Evolutionary conservation across 2,113 vertebrate genomes (phyloP).

Genomic region (Burhinus bistriatus): DNA sequence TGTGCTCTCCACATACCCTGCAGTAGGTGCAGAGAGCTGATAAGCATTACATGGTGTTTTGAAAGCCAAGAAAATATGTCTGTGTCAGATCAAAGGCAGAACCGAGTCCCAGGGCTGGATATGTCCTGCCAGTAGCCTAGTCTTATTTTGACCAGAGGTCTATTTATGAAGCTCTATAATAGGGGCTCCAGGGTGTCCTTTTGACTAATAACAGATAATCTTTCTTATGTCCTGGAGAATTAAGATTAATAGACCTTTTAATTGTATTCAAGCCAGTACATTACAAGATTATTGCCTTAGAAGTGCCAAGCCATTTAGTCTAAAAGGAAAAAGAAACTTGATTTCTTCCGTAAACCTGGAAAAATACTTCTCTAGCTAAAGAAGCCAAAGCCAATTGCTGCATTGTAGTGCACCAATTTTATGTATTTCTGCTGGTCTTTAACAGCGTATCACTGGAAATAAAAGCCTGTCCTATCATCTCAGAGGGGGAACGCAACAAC

Average conservation of each 20-base stretch:
- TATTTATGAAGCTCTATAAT: neutral
- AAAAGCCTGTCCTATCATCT: neutral
- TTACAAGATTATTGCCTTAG: neutral
- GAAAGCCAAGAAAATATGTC: neutral
- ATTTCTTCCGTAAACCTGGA: neutral
- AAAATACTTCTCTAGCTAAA: neutral
- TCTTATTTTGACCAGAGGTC: neutral
- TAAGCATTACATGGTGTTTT: neutral
- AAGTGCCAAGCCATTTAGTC: neutral
- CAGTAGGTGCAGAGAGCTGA: neutral
- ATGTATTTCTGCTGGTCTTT: neutral
- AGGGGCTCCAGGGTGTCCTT: neutral
- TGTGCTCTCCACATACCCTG: rapidly evolving
- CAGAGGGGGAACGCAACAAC: neutral
- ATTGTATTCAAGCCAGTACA: neutral
- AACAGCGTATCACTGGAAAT: neutral
- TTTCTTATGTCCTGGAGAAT: neutral
- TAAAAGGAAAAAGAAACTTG: neutral
- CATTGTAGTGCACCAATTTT: neutral
- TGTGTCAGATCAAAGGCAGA: conserved; percentile 14
- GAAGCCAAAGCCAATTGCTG: neutral
- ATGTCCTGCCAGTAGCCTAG: neutral
- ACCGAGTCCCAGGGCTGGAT: neutral
- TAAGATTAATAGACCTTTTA: conserved; percentile 39
- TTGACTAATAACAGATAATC: neutral